phyloP scores from a whole-genome alignment of 2,888 invertebrate species.

The Apamea epomidion region DNA sequence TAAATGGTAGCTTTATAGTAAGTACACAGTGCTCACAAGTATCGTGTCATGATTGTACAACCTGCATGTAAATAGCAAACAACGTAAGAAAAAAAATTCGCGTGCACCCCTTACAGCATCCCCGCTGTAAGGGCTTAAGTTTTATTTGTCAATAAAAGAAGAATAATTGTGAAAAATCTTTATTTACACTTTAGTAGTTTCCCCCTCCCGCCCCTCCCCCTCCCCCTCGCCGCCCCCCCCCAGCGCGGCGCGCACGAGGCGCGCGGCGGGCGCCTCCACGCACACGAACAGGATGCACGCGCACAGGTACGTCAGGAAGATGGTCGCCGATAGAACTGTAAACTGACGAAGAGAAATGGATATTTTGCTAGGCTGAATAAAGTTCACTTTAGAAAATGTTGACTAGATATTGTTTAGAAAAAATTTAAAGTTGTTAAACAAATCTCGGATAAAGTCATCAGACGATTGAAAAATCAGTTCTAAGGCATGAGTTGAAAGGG shows the following conservation, averaged over 20 bases:
- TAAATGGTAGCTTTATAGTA: too few relatives aligned
- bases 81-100: too few relatives aligned
- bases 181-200: constrained; percentile 49
- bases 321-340: constrained; percentile 71
- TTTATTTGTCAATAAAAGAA: constrained; percentile 17
- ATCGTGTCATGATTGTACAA: too few relatives aligned
- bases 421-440: not conserved
- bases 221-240: not conserved
- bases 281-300: constrained; percentile 75
- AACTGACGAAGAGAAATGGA: constrained; percentile 65
- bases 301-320: constrained; percentile 74
- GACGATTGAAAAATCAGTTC: not conserved
- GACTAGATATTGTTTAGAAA: not conserved
- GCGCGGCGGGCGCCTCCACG: constrained; percentile 78
- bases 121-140: too few relatives aligned
- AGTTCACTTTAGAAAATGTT: not conserved
- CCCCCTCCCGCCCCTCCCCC: not conserved
- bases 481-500: not conserved
- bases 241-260: constrained; percentile 65
- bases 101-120: too few relatives aligned
- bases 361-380: not conserved
- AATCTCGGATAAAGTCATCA: not conserved
- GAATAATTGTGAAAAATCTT: not conserved
- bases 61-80: too few relatives aligned
- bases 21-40: too few relatives aligned